Evolutionary conservation across 2,888 invertebrate species (phyloP), one percentile per base, ranked within the genome.

Genomic region (Ectropis crepuscularia): DNA sequence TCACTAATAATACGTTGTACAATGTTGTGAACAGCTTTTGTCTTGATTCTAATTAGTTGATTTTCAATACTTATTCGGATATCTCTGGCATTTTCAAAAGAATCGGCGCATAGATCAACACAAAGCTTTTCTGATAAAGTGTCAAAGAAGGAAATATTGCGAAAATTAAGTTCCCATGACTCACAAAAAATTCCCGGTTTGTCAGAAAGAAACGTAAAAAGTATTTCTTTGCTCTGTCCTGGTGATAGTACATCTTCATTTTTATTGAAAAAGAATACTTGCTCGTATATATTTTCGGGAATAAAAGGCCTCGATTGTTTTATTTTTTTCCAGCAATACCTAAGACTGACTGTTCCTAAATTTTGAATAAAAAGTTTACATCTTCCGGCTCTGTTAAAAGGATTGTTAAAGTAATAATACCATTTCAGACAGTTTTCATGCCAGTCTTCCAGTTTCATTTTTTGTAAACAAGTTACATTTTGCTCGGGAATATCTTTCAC

Each of bases 181-280:
- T 94, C 94, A 4, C 73, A 82, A 47, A 80, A 89, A 7, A 90
- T 82, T 2, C 89, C 88, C 1, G 89, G 78, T 28, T 73, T 74
- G 6, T 82, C 79, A 1, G 92, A 86, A 50, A 89, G 73, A 72
- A 94, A 95, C 69, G 92, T 94, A 41, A 95, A 85, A 10, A 74
- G 80, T 48, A 95, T 71, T 39, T 86, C 71, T 47, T 85, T 85
- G 5, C 74, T 82, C 70, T 94, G 90, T 0, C 94, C 93, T 0
- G 94, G 95, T 0, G 88, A 79, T 47, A 95, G 65, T 0, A 93
- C 76, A 12, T 91, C 86, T 75, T 93, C 93, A 68, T 93, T 94
- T 80, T 94, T 94, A 62, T 94, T 90, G 65, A 95, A 95, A 75
- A 88, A 94, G 74, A 94, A 95, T 0, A 86, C 85, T 75, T 88